These are phyloP conservation scores for Porites rus DNA, from an alignment of 92 coral and sea anemone genomes.

Conservation along the genomic window DNA sequence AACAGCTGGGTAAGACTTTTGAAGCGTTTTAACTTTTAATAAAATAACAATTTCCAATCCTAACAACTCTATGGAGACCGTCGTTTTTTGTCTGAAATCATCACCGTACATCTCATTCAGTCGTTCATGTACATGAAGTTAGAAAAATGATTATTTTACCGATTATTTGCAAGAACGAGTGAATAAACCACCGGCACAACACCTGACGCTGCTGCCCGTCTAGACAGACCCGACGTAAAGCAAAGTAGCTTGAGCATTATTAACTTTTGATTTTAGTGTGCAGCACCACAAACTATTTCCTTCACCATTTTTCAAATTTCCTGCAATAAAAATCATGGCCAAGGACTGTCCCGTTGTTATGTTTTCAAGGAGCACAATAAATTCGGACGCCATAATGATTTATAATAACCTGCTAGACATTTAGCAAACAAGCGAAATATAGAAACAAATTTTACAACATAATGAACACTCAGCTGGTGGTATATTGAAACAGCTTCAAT, in stretches of 20 bases:
- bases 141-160: background rate
- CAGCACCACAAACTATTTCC: no score
- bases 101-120: background rate
- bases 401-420: background rate
- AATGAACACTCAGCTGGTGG: background rate
- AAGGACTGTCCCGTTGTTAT: no score
- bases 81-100: background rate
- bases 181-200: slow-evolving; percentile 35
- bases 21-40: background rate
- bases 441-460: background rate
- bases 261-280: no score
- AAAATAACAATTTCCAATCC: slow-evolving; percentile 11
- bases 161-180: background rate
- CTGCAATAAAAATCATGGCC: no score
- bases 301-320: no score
- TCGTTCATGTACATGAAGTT: background rate
- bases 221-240: background rate
- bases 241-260: background rate
- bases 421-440: background rate
- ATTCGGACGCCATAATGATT: no score
- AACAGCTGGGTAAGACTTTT: background rate
- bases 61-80: slow-evolving; percentile 29
- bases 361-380: no score
- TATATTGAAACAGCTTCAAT: background rate
- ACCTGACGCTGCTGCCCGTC: background rate